Evolutionary conservation across 1,140 invertebrate species (phyloP), one percentile per base, ranked within the genome.

Genomic region (Gyrodactylus bullatarudis): DNA sequence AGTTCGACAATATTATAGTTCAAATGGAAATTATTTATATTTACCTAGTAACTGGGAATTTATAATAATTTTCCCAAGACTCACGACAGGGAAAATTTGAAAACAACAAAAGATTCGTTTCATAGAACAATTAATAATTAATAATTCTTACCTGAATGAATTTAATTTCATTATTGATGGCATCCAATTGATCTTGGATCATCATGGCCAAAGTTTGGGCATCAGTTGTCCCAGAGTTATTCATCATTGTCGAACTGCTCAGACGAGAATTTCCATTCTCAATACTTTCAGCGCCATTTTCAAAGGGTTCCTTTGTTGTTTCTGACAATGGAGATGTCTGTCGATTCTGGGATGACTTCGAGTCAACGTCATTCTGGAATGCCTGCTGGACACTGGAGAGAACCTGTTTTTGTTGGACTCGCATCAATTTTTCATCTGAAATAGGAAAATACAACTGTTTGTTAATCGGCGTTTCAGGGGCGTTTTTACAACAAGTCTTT

Each of bases 151-250:
- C 70, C 24, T 73, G 72, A 73, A 73, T 73, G 19, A 73, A 69
- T 68, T 85, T 85, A 76, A 99, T 99, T 84, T 99, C 95, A 79
- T 95, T 95, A 82, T 99, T 98, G 77, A 99, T 99, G 76, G 94
- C 95, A 83, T 99, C 93, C 69, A 99, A 83, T 81, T 98, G 93
- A 80, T 99, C 92, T 82, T 99, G 95, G 75, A 99, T 83, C 89
- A 98, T 96, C 76, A 95, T 85, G 23, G 94, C 94, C 74, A 99
- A 83, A 0, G 92, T 91, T 80, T 97, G 93, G 26, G 94, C 92
- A 80, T 98, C 93, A 1, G 89, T 90, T 78, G 90, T 88, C 1
- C 86, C 80, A 70, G 77, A 76, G 34, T 54, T 54, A n/a, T 54
- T 54, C 8, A 54, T 54, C 34, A 54, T 54, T 54, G 8, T n/a